Evolutionary conservation across 2,888 invertebrate species (phyloP).

Genomic region (Drosophila crucigera): DNA sequence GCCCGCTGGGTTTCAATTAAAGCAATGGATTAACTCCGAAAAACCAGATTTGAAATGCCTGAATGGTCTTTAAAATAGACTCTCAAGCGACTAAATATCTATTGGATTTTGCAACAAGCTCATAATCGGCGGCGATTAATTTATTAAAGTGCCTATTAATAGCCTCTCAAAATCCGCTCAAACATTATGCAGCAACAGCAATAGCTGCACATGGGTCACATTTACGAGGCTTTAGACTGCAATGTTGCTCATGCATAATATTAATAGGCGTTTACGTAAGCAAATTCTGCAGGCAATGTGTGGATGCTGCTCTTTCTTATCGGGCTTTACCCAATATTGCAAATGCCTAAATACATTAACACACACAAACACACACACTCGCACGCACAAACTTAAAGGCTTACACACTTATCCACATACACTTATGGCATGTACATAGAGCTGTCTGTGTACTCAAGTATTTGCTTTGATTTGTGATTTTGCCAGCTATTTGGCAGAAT

Average conservation of each 20-base stretch:
- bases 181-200: constrained; percentile 20
- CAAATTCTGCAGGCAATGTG: constrained; percentile 35
- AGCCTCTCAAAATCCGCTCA: constrained; percentile 43
- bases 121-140: constrained; percentile 55
- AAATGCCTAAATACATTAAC: constrained; percentile 49
- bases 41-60: constrained; percentile 17
- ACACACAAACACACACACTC: constrained; percentile 11
- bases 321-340: constrained; percentile 58
- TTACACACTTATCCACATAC: constrained; percentile 16
- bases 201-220: constrained; percentile 44
- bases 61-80: constrained; percentile 37
- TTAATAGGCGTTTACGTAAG: constrained; percentile 62
- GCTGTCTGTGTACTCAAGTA: background rate
- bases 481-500: constrained; percentile 1
- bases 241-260: constrained; percentile 69
- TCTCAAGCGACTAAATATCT: constrained; percentile 14
- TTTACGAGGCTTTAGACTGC: constrained; percentile 56
- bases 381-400: constrained; percentile 11
- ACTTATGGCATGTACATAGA: background rate
- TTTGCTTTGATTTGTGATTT: constrained; percentile 16
- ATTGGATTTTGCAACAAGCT: constrained; percentile 47
- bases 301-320: constrained; percentile 20
- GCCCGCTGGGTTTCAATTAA: constrained; percentile 52
- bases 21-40: constrained; percentile 35
- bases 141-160: constrained; percentile 69